phyloP scores from a whole-genome alignment of 2,113 vertebrate species.

The Tachuris rubrigastra region DNA sequence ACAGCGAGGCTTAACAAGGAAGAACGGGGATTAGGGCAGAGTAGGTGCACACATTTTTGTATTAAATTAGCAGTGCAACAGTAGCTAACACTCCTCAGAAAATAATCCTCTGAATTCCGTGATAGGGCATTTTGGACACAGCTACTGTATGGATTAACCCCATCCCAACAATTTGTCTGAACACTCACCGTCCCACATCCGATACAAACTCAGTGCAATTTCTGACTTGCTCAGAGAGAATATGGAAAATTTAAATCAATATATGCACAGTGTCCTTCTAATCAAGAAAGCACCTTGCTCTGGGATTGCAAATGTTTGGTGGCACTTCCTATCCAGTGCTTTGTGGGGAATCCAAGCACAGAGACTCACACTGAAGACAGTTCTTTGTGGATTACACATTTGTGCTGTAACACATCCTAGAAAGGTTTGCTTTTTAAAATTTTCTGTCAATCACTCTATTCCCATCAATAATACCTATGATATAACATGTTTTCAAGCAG shows the following conservation, averaged over 20 bases:
- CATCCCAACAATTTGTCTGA: neutral
- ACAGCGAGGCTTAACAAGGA: neutral
- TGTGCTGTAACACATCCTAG: neutral
- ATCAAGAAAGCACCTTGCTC: neutral
- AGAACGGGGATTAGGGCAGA: neutral
- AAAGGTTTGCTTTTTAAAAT: neutral
- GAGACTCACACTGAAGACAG: neutral
- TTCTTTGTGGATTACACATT: neutral
- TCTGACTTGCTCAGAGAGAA: neutral
- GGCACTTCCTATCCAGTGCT: neutral
- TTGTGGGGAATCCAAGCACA: neutral
- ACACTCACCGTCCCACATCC: rapidly evolving
- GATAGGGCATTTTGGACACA: neutral
- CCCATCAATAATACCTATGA: neutral
- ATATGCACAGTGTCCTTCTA: neutral
- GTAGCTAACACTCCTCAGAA: neutral
- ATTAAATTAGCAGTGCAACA: neutral
- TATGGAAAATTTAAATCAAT: neutral
- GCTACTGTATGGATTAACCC: neutral
- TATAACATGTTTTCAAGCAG: neutral
- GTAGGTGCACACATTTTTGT: neutral
- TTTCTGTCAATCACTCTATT: neutral
- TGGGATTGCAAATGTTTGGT: neutral
- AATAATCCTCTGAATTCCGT: neutral
- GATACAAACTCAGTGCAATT: neutral